Conservation (phyloP, 2,888 invertebrate genomes). For the Rhimphoctona megacephalus region DNA sequence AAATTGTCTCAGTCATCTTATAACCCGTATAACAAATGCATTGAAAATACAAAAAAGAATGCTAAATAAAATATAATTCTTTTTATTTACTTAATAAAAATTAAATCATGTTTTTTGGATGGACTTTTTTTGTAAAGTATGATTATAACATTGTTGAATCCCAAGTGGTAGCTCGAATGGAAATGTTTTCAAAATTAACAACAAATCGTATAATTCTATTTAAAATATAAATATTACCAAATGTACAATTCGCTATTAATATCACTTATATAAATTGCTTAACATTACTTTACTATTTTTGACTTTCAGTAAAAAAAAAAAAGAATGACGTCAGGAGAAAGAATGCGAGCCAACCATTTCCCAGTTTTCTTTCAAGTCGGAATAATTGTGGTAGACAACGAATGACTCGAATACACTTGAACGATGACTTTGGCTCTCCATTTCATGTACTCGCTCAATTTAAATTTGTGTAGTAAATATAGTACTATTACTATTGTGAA, state of each 20-base stretch:
- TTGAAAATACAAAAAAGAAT: neutral
- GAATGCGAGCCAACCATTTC: slow-evolving; percentile 27
- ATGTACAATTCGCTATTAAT: neutral
- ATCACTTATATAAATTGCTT: neutral
- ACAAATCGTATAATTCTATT: neutral
- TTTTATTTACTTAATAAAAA: neutral
- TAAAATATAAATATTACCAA: neutral
- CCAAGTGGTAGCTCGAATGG: neutral
- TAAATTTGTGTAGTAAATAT: neutral
- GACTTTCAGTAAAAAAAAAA: slow-evolving; percentile 10
- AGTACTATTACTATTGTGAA: neutral
- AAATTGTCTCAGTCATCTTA: neutral
- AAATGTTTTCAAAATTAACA: neutral
- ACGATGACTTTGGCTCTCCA: slow-evolving; percentile 79
- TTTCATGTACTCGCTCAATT: slow-evolving; percentile 63
- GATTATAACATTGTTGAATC: neutral
- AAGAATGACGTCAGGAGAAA: slow-evolving; percentile 45
- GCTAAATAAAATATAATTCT: neutral
- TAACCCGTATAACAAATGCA: neutral
- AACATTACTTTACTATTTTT: slow-evolving; percentile 21
- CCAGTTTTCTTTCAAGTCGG: slow-evolving; percentile 8
- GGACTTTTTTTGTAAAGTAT: neutral
- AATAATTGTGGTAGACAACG: slow-evolving; percentile 14
- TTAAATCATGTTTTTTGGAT: neutral
- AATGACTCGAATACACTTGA: slow-evolving; percentile 52